Conservation (phyloP, 2,113 vertebrate genomes). For the Athene noctua region DNA sequence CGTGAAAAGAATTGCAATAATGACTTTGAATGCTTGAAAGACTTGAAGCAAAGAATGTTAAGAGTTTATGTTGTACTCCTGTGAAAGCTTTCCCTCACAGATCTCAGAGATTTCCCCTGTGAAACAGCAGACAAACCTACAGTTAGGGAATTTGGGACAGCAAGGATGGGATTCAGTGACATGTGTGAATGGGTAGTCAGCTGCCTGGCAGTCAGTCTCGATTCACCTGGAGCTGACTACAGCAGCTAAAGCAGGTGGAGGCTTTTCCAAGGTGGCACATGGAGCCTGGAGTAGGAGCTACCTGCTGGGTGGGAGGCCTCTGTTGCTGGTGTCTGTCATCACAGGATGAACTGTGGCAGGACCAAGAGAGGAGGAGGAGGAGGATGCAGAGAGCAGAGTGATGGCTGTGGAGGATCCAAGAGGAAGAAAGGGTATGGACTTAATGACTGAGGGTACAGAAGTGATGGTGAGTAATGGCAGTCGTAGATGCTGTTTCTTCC, state of each 20-base stretch:
- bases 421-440: background rate
- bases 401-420: background rate
- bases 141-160: background rate
- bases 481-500: background rate
- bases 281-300: background rate
- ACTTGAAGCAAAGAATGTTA: background rate
- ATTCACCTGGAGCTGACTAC: accelerated
- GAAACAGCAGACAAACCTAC: background rate
- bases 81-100: background rate
- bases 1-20: background rate
- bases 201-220: background rate
- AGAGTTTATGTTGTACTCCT: background rate
- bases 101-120: background rate
- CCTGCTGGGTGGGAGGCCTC: background rate
- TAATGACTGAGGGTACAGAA: background rate
- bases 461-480: background rate
- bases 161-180: background rate
- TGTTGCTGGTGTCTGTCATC: background rate
- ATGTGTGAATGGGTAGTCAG: background rate
- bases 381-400: background rate
- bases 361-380: background rate
- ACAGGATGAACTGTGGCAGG: accelerated
- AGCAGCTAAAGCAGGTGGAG: background rate
- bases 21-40: background rate
- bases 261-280: accelerated